A percentile compares a stretch with the other conserved stretches of the same genome.
Conservation (phyloP, 1,140 invertebrate species). For the Panagrolaimus sp. region DNA sequence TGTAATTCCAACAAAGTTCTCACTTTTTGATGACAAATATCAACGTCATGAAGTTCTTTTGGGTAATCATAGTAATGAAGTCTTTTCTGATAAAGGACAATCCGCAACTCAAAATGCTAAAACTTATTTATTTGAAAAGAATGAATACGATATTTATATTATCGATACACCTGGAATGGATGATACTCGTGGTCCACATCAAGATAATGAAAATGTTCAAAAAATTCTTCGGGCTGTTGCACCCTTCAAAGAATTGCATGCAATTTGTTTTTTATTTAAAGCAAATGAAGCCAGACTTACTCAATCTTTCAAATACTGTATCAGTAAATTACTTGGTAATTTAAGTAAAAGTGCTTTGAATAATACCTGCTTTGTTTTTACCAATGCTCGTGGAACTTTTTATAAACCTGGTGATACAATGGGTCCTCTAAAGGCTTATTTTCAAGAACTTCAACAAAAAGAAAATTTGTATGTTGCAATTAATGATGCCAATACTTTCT, state of each 20-base stretch:
- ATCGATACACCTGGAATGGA: slow-evolving; percentile 12
- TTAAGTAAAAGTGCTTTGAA: background rate
- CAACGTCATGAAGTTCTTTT: no score
- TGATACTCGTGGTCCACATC: background rate
- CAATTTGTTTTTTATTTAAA: background rate
- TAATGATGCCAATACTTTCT: no score
- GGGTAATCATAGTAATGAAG: background rate
- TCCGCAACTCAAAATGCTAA: slow-evolving; percentile 24
- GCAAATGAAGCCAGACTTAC: background rate
- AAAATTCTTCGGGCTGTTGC: background rate
- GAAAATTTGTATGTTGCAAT: no score
- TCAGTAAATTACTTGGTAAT: background rate
- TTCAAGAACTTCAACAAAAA: no score
- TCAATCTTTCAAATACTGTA: background rate
- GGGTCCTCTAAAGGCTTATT: no score
- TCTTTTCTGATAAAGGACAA: slow-evolving; percentile 15
- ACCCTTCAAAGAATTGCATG: background rate
- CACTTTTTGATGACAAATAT: no score
- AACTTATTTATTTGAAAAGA: slow-evolving; percentile 4
- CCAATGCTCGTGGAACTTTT: background rate
- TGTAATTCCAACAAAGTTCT: background rate
- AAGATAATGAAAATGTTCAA: background rate
- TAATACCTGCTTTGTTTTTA: background rate
- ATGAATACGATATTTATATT: background rate
- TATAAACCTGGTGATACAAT: no score